phyloP scores from a whole-genome alignment of 2,113 vertebrate species.

The Dermatemys mawii region DNA sequence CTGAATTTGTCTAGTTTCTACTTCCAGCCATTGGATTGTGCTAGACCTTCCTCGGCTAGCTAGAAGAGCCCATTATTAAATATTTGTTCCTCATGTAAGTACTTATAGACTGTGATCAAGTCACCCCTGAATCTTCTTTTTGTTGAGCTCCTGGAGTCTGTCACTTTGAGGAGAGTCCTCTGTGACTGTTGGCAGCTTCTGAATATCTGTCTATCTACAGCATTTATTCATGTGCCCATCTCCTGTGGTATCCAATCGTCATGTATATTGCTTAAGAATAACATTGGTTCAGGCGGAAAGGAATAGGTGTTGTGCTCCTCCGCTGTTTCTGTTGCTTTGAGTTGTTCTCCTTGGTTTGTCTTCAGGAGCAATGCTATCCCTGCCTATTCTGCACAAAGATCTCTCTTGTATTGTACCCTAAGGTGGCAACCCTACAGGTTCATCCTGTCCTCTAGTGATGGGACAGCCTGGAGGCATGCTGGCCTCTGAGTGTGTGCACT shows the following conservation, averaged over 20 bases:
- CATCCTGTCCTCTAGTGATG: not conserved
- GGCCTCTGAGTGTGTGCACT: not conserved
- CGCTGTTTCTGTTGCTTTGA: not conserved
- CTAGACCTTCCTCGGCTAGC: not conserved
- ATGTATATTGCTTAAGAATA: not conserved
- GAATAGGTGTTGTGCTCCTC: not conserved
- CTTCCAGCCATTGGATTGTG: not conserved
- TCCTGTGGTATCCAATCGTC: not conserved
- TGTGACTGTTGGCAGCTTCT: not conserved
- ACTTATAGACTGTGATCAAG: not conserved
- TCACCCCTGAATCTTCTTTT: not conserved
- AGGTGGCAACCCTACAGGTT: not conserved
- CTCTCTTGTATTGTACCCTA: not conserved
- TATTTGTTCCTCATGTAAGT: not conserved
- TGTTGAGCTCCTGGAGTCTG: not conserved
- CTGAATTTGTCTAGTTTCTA: not conserved
- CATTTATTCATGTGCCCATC: not conserved
- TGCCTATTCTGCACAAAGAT: too few relatives aligned
- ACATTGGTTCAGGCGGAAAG: not conserved
- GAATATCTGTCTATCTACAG: not conserved
- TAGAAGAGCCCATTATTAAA: not conserved
- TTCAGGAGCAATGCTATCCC: not conserved
- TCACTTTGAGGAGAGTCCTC: not conserved
- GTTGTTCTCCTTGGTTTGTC: not conserved
- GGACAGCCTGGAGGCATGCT: not conserved